Base-by-base conservation (phyloP, 2,113 vertebrate species). In the Patagioenas fasciata region DNA sequence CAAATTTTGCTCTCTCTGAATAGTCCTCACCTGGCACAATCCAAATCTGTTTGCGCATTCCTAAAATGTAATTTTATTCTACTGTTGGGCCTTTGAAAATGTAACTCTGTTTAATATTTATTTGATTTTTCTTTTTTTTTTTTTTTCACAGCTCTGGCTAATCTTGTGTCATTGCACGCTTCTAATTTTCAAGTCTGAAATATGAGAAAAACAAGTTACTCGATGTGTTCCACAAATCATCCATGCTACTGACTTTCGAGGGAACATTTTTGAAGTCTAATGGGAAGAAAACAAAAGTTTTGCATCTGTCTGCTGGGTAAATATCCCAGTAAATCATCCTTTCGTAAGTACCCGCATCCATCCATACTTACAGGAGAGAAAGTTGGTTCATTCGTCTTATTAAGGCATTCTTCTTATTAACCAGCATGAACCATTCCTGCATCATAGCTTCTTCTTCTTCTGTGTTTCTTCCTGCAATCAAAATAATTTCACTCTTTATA, bases 351-450 rank as follows among this genome's bases (percentile, higher is more conserved):
- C 31, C 2, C 5, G 32, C 10, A 56, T 18, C 73, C 67, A 62
- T 58, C 58, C 29, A 19, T 97, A 99, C 99, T 97, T 98, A 99
- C 99, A 99, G 98, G 84, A 99, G 98, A 73, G 99, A 99, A 87
- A 99, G 99, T 97, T 99, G 99, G 98, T 99, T 99, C 99, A 99
- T 99, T 95, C 99, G 97, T 86, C 99, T 97, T 97, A 99, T 99
- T 94, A 99, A 98, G 64, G 99, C 99, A 80, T 99, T 99, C 98
- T 99, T 99, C 98, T 99, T 99, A 96, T 99, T 99, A 94, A 99
- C 99, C 98, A 99, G 96, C 98, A 98, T 99, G 98, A 99, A 99
- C 99, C 99, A 99, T 95, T 99, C 99, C 97, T 99, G 99, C 99
- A 99, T 99, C 99, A 99, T 99, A 85, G 99, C 97, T 97, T 99